Base-by-base conservation (phyloP, 35 echinoderm and acorn worm genomes). In the Chiridota heheva region DNA sequence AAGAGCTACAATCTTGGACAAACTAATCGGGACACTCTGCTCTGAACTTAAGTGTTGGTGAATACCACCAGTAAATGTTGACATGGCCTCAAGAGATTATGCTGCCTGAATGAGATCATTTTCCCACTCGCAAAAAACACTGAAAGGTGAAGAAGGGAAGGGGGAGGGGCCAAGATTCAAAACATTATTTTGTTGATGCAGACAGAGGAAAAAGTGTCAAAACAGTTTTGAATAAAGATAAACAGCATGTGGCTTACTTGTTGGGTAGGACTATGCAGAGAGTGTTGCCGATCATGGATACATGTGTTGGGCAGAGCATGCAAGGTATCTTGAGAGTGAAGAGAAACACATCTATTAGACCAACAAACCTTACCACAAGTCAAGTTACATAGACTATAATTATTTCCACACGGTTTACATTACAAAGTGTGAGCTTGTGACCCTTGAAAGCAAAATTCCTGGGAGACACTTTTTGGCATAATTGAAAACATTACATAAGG, bases 191-290 rank as follows among this genome's bases (percentile, higher is more conserved):
- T 5, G 8, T 4, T 2, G 17, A 31, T 22, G 55, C 18, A 58
- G 0, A 60, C 8, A 24, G 6, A 8, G 15, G 20, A 60, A 60
- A 60, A 2, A 24, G 8, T 60, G 6, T 18, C 10, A 60, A 60
- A 5, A 28, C 33, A 28, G 2, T 16, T 4, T 60, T 0, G 1
- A 60, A 72, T 72, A 15, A 72, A 18, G 33, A 72, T n/a, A n/a
- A n/a, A n/a, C n/a, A n/a, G n/a, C n/a, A n/a, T 42, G 31, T 26
- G 25, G 87, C 92, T 96, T 67, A 96, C 92, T 90, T 87, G 70
- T 86, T 90, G 42, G 87, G 77, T 51, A 90, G 51, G 20, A 81
- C 73, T 44, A 86, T 77, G 53, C 87, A 90, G 6, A 90, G 42
- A 43, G 62, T 63, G 58, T 80, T 78, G 13, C 82, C 77, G 32